Conservation (phyloP, 2,888 invertebrate species). For the Zootermopsis nevadensis region DNA sequence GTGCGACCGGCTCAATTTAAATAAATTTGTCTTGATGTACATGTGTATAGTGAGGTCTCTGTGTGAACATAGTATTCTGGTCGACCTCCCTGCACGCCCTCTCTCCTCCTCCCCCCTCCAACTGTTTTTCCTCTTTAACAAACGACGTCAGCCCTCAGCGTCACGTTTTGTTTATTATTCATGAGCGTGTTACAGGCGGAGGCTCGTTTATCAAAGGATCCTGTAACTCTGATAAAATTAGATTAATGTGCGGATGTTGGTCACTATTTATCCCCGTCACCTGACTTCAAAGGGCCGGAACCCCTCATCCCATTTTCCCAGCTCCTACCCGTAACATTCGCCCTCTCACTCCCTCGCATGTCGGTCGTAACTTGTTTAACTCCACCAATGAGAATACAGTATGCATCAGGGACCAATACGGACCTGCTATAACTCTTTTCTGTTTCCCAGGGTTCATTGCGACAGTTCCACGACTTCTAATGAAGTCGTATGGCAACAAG, state of each 20-base stretch:
- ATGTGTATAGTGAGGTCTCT: too few species aligned
- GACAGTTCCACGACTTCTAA: background rate
- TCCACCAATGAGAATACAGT: background rate
- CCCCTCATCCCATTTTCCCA: background rate
- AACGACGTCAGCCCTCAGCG: slow-evolving; percentile 44
- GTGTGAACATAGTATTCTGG: too few species aligned
- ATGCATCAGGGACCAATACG: background rate
- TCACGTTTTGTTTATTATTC: slow-evolving; percentile 52
- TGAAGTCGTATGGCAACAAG: background rate
- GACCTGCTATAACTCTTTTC: background rate
- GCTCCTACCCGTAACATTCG: too few species aligned
- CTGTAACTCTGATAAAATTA: slow-evolving; percentile 51
- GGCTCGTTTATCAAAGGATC: slow-evolving; percentile 51
- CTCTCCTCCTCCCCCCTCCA: slow-evolving; percentile 1
- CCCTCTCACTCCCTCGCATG: background rate
- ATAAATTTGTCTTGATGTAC: too few species aligned
- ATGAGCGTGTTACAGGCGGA: slow-evolving; percentile 50
- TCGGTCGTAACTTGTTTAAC: background rate
- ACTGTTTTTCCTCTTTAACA: slow-evolving; percentile 48
- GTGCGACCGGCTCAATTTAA: too few species aligned
- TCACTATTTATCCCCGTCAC: slow-evolving; percentile 51
- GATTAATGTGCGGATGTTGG: slow-evolving; percentile 52
- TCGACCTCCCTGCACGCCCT: too few species aligned
- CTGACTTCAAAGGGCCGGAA: slow-evolving; percentile 50
- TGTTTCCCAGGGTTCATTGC: background rate